Base-by-base conservation (phyloP, 2,888 invertebrate species). In the Melangyna quadrimaculata region DNA sequence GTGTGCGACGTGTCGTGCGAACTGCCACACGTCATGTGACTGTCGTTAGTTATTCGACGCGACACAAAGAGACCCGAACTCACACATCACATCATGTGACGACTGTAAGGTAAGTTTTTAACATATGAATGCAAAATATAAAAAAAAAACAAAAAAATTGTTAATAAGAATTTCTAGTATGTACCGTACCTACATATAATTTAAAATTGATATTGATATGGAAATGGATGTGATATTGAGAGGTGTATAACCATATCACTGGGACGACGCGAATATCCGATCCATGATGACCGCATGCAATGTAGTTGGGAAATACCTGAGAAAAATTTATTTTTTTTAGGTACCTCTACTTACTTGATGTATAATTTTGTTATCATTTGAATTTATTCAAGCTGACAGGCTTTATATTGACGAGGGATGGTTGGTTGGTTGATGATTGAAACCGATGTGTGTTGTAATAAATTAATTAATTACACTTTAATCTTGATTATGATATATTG, bases 11-110 rank as follows among this genome's bases (percentile, higher is more conserved):
- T 78, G 92, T 92, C 82, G 92, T 92, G 14, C 90, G 92, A 86
- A 91, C 92, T 3, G 91, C 92, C 75, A 92, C 92, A 81, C 90
- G 92, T 59, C 92, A 92, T 89, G 92, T 92, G 88, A 92, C 92
- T 37, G 92, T 92, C 74, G 92, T 92, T 78, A 92, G 92, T 87
- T 91, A 92, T 77, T 92, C 92, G 69, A 91, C 92, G n/a, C 89
- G 92, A 53, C 91, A 92, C 88, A 92, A 91, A 89, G 92, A 92
- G 88, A 91, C 92, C 29, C 91, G 91, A 87, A 92, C 92, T 35
- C 92, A 91, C 87, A 92, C 92, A 80, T 92, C 92, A 80, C 92
- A 92, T 88, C 92, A 92, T 90, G 92, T 92, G 88, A 92, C 92
- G 79, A 92, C 92, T 84, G 92, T 92, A 89, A 92, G 92, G 92